A percentile compares a stretch with the other conserved stretches of the same genome.
Evolutionary conservation across 2,113 vertebrate species (phyloP).

Genomic region (Dromaius novaehollandiae): DNA sequence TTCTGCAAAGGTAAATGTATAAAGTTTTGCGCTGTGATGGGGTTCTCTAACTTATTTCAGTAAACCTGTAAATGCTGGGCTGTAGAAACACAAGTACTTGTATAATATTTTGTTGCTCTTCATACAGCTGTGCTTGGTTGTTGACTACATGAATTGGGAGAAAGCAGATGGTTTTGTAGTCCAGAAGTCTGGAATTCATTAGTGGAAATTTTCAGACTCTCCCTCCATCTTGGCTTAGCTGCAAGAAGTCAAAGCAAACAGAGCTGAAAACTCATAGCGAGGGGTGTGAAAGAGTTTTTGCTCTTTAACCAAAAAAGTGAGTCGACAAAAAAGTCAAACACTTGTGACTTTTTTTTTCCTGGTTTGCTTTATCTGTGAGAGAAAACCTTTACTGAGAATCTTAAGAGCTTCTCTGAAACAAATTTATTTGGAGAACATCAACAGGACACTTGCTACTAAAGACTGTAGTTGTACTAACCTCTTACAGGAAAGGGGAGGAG

Average conservation of each 20-base stretch:
- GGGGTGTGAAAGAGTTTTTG: conserved; percentile 43
- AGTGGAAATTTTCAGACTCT: conserved; percentile 54
- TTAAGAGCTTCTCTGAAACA: not conserved
- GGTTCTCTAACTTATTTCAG: not conserved
- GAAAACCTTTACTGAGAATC: not conserved
- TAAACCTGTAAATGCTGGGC: not conserved
- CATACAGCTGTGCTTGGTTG: conserved; percentile 57
- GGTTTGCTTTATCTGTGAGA: conserved; percentile 12
- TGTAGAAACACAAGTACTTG: conserved; percentile 19
- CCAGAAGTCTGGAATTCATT: conserved; percentile 72
- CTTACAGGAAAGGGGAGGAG: not conserved
- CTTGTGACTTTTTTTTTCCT: not conserved
- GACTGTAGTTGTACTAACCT: conserved; percentile 10
- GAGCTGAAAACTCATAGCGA: conserved; percentile 43
- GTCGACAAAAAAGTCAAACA: conserved; percentile 12
- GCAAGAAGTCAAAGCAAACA: conserved; percentile 63
- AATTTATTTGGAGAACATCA: conserved; percentile 30
- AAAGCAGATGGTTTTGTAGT: conserved; percentile 42
- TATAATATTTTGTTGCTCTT: conserved; percentile 40
- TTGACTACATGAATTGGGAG: conserved; percentile 65
- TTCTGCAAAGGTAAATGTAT: not conserved
- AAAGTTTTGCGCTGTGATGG: not conserved
- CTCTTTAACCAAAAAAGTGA: conserved; percentile 17
- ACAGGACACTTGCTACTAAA: not conserved
- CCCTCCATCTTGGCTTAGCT: conserved; percentile 18